Conservation (phyloP, 2,113 vertebrate species). For the Pseudonaja textilis region DNA sequence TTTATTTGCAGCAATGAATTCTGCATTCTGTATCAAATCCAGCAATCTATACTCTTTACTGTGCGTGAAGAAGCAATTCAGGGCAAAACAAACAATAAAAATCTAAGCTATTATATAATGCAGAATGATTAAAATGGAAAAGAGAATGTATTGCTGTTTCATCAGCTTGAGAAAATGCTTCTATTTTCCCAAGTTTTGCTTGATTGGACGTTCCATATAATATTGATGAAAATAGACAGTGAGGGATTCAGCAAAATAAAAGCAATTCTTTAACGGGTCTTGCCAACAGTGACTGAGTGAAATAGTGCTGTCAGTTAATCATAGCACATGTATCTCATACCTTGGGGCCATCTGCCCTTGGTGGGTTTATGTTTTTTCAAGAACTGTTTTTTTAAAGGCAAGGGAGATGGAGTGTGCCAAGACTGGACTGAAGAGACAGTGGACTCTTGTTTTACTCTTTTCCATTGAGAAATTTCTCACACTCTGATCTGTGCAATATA, state of each 20-base stretch:
- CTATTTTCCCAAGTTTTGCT: not conserved
- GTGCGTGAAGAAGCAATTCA: not conserved
- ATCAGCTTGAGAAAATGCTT: not conserved
- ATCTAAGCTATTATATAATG: not conserved
- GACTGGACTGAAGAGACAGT: not conserved
- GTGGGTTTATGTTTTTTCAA: slow-evolving; percentile 9
- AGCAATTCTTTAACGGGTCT: not conserved
- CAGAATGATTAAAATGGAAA: not conserved
- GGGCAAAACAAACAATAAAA: not conserved
- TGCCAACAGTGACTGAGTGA: slow-evolving; percentile 2
- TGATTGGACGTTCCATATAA: not conserved
- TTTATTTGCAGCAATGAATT: not conserved
- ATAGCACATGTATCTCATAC: not conserved
- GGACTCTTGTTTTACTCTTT: not conserved
- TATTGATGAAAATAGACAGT: not conserved
- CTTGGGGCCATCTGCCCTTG: slow-evolving; percentile 13
- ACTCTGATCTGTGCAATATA: slow-evolving; percentile 14
- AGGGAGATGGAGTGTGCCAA: not conserved
- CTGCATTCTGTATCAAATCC: not conserved
- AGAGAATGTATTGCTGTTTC: not conserved
- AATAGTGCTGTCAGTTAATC: not conserved
- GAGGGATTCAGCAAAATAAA: not conserved
- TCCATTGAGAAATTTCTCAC: not conserved
- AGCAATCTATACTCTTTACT: not conserved
- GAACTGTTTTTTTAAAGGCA: slow-evolving; percentile 8